Evolutionary conservation across 2,888 invertebrate species (phyloP).

Genomic region (Eupithecia exiguata): DNA sequence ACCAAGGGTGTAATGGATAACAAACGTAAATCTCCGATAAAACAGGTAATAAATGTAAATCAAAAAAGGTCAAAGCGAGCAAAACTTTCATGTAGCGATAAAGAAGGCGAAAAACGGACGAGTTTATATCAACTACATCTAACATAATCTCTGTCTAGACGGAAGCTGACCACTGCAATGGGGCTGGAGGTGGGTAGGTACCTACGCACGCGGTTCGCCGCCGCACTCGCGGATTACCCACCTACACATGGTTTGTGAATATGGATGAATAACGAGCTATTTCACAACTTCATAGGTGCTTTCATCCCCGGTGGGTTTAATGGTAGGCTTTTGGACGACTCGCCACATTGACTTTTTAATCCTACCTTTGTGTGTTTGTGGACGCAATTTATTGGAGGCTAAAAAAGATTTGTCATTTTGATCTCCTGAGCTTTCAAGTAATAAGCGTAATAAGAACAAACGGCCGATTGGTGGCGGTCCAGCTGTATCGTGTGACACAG

Average conservation of each 20-base stretch:
- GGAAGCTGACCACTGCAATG: conserved; percentile 64
- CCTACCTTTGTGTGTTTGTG: conserved; percentile 22
- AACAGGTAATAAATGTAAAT: conserved; percentile 67
- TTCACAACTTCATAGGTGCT: conserved; percentile 62
- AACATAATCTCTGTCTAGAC: conserved; percentile 82
- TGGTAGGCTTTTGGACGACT: conserved; percentile 55
- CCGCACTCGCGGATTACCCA: conserved; percentile 58
- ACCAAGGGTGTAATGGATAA: conserved; percentile 59
- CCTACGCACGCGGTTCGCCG: conserved; percentile 26
- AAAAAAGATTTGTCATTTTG: conserved; percentile 30
- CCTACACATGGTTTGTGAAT: conserved; percentile 63
- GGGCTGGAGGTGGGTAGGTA: conserved; percentile 26
- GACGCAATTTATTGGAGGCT: conserved; percentile 17
- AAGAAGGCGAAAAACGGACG: conserved; percentile 69
- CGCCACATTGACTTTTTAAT: conserved; percentile 31
- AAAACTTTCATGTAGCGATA: conserved; percentile 63
- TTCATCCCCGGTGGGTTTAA: conserved; percentile 57
- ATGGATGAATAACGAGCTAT: conserved; percentile 62
- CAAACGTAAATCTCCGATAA: conserved; percentile 56
- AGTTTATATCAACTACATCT: conserved; percentile 68
- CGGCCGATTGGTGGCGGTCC: conserved; percentile 48
- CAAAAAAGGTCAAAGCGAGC: conserved; percentile 52
- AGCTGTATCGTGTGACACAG: conserved; percentile 64
- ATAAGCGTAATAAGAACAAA: conserved; percentile 45
- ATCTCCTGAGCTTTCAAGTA: conserved; percentile 32